These are phyloP conservation scores for Ctenosaura bakeri DNA, from an alignment of 2,797 vertebrate genomes.

Conservation along the genomic window DNA sequence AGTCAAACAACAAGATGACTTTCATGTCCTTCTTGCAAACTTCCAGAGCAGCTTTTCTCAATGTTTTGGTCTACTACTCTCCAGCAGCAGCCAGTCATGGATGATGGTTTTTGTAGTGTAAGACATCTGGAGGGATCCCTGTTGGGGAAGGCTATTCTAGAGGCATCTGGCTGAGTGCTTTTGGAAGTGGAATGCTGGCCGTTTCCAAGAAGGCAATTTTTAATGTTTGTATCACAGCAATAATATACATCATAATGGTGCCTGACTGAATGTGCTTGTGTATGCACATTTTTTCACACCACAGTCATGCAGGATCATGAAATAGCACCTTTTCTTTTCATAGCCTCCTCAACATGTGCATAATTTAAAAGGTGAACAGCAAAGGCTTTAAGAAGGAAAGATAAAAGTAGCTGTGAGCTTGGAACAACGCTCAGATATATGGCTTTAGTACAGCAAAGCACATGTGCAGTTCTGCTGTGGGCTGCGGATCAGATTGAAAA, in stretches of 20 bases:
- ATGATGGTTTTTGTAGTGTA: not conserved
- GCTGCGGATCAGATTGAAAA: not conserved
- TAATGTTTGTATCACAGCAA: constrained; percentile 13
- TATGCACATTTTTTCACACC: constrained; percentile 39
- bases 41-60: not conserved
- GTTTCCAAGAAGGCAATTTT: constrained; percentile 13
- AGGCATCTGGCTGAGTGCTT: constrained; percentile 3
- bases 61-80: too few relatives aligned
- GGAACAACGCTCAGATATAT: constrained; percentile 35
- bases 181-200: not conserved
- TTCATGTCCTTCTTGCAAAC: not conserved
- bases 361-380: constrained; percentile 54
- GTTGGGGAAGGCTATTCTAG: not conserved
- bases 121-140: not conserved
- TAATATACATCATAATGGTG: constrained; percentile 3
- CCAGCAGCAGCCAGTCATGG: not conserved
- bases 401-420: constrained; percentile 38
- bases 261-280: constrained; percentile 29
- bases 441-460: constrained; percentile 20
- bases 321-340: constrained; percentile 43
- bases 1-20: not conserved
- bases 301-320: constrained; percentile 38
- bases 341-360: not conserved
- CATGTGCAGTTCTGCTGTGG: not conserved
- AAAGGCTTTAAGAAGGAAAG: constrained; percentile 37